phyloP scores from a whole-genome alignment of 2,113 vertebrate species.

The Aspidoscelis tigris region DNA sequence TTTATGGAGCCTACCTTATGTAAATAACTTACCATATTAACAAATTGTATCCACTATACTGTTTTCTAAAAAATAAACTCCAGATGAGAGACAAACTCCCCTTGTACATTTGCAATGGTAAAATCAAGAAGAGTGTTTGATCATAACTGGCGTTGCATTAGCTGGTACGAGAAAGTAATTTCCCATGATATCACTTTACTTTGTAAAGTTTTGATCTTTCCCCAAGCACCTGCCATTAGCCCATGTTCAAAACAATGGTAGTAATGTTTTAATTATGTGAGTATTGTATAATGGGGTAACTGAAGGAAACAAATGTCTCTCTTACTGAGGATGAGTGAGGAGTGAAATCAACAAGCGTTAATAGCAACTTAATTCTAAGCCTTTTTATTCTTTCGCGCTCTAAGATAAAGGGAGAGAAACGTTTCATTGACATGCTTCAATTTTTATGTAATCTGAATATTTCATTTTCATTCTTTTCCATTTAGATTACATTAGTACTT shows the following conservation, averaged over 20 bases:
- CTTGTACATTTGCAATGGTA: not conserved
- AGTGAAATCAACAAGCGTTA: not conserved
- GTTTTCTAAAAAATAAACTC: no score
- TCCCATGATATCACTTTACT: not conserved
- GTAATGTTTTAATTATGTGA: not conserved
- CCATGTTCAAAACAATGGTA: not conserved
- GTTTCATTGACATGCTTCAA: not conserved
- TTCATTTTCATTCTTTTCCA: conserved; percentile 2
- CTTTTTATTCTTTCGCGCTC: not conserved
- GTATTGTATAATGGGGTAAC: not conserved
- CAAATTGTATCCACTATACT: not conserved
- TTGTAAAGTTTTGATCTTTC: conserved; percentile 24
- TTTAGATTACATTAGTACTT: conserved; percentile 1
- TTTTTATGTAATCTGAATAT: not conserved
- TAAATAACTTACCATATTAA: no score
- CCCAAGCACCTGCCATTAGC: not conserved
- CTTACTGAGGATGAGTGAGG: not conserved
- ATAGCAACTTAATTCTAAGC: not conserved
- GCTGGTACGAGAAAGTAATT: conserved; percentile 14
- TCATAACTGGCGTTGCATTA: conserved; percentile 14
- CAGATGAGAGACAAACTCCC: no score
- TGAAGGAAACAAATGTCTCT: not conserved
- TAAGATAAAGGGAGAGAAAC: not conserved
- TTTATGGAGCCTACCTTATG: no score
- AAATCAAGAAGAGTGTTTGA: conserved; percentile 7